A percentile compares a stretch with the other conserved stretches of the same genome.
Evolutionary conservation across 1,140 invertebrate species (phyloP).

Genomic region (Drosophila biarmipes): DNA sequence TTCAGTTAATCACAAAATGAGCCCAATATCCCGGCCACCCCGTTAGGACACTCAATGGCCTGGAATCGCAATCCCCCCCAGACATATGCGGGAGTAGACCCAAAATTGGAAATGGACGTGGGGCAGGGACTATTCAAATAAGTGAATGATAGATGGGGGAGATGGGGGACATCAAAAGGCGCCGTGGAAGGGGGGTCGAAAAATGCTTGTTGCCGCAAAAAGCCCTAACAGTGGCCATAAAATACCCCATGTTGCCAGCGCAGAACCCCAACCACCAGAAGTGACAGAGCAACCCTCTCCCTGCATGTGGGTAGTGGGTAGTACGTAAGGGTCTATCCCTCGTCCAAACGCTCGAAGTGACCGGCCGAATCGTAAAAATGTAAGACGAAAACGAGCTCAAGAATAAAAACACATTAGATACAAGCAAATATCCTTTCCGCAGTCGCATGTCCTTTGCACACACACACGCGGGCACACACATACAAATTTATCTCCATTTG

Average conservation of each 20-base stretch:
- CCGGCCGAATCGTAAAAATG: constrained; percentile 79
- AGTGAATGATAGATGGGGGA: constrained; percentile 38
- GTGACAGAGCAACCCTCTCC: constrained; percentile 56
- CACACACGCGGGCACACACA: constrained; percentile 14
- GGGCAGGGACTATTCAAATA: constrained; percentile 49
- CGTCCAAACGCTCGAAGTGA: constrained; percentile 66
- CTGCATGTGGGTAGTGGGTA: background rate
- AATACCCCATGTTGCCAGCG: constrained; percentile 47
- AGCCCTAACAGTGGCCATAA: constrained; percentile 73
- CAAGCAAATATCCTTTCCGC: constrained; percentile 80
- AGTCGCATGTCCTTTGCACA: constrained; percentile 60
- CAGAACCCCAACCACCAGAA: constrained; percentile 40
- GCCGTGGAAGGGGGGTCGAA: constrained; percentile 3
- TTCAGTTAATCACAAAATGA: constrained; percentile 49
- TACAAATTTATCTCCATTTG: constrained; percentile 85
- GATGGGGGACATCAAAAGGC: constrained; percentile 57
- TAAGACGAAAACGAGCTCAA: constrained; percentile 79
- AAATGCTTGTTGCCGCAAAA: constrained; percentile 62
- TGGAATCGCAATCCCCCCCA: constrained; percentile 21
- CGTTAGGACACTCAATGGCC: constrained; percentile 24
- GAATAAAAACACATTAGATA: constrained; percentile 83
- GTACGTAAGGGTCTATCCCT: constrained; percentile 49
- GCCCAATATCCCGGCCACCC: constrained; percentile 36
- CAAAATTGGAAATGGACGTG: constrained; percentile 25
- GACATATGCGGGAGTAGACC: constrained; percentile 11